Evolutionary conservation across 2,113 vertebrate species (phyloP).

Genomic region (Genyomyrus donnyi): DNA sequence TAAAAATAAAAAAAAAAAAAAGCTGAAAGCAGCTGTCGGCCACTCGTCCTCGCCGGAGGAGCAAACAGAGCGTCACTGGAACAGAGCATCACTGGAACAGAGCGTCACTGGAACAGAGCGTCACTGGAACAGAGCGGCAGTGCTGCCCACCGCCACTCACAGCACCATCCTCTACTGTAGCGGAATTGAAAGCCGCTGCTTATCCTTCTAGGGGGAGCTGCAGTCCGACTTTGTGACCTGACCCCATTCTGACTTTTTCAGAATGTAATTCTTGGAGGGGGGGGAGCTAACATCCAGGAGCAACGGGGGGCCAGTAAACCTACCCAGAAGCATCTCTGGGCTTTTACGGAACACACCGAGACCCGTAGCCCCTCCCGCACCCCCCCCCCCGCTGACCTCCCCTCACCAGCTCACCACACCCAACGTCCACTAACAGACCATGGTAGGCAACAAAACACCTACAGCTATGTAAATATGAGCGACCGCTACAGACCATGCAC

Average conservation of each 20-base stretch:
- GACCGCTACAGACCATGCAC: not conserved
- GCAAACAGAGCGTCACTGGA: not conserved
- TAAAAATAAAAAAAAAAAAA: not conserved
- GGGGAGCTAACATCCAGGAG: not conserved
- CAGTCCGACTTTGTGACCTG: not conserved
- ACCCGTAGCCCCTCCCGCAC: no score
- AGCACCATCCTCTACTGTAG: not conserved
- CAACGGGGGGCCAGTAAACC: not conserved
- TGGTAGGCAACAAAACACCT: not conserved
- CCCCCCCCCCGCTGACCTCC: no score
- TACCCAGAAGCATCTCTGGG: not conserved
- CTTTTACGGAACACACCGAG: not conserved
- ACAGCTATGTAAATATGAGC: not conserved
- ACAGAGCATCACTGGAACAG: no score
- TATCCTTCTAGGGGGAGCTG: not conserved
- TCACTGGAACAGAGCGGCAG: not conserved
- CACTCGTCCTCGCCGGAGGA: not conserved
- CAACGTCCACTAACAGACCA: not conserved
- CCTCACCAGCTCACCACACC: not conserved
- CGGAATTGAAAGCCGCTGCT: not conserved
- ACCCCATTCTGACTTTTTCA: not conserved
- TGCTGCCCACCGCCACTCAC: not conserved
- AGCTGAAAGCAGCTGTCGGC: not conserved
- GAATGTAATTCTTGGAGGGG: not conserved
- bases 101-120: no score